Conservation (phyloP, 1,140 invertebrate genomes). For the Drosophila melanogaster region DNA sequence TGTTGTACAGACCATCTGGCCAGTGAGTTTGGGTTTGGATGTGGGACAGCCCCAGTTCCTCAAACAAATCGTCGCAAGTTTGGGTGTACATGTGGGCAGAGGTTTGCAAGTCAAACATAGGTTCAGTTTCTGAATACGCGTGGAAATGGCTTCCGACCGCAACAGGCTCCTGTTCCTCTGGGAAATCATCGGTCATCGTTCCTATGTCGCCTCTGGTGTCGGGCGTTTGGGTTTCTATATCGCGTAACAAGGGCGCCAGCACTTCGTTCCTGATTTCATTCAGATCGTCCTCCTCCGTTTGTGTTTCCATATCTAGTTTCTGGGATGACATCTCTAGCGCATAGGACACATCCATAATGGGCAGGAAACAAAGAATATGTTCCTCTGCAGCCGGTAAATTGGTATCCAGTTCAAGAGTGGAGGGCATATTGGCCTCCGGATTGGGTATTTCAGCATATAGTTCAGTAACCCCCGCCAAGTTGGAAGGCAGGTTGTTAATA, state of each 20-base stretch:
- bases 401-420: no score
- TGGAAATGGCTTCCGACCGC: slow-evolving; percentile 12
- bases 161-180: not conserved
- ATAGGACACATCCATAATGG: slow-evolving; percentile 42
- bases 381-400: not conserved
- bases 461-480: not conserved
- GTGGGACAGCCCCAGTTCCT: slow-evolving; percentile 86
- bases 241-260: slow-evolving; percentile 50
- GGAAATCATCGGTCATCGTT: slow-evolving; percentile 58
- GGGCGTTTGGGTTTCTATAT: slow-evolving; percentile 64
- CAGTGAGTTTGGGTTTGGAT: slow-evolving; percentile 88
- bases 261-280: slow-evolving; percentile 60
- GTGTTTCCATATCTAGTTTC: slow-evolving; percentile 62
- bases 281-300: slow-evolving; percentile 60
- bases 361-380: slow-evolving; percentile 20
- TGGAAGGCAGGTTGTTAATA: not conserved
- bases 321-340: slow-evolving; percentile 31
- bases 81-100: slow-evolving; percentile 87
- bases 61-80: slow-evolving; percentile 86
- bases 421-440: not conserved
- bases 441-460: not conserved
- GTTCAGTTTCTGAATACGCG: slow-evolving; percentile 42
- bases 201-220: slow-evolving; percentile 48
- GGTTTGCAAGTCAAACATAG: slow-evolving; percentile 75
- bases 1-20: slow-evolving; percentile 71